phyloP scores from a whole-genome alignment of 1,140 invertebrate genomes.

The Caenorhabditis brenneri region DNA sequence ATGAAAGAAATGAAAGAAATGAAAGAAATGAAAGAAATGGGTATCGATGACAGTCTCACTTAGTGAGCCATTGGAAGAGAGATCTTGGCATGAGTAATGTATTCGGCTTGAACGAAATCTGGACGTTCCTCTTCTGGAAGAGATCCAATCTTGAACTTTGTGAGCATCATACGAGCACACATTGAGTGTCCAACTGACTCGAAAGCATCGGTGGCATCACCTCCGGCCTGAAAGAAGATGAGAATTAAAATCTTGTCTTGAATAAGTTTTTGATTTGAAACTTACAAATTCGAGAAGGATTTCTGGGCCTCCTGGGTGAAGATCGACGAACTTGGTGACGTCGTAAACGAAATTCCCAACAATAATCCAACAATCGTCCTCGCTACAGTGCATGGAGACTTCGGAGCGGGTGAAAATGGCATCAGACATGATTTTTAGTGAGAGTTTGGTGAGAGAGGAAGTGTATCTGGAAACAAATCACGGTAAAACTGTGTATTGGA shows the following conservation, averaged over 20 bases:
- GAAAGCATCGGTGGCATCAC: slow-evolving; percentile 55
- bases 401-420: slow-evolving; percentile 49
- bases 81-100: slow-evolving; percentile 49
- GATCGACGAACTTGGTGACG: slow-evolving; percentile 47
- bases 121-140: slow-evolving; percentile 43
- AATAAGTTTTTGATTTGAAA: background rate
- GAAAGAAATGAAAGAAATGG: background rate
- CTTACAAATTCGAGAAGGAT: slow-evolving; percentile 55
- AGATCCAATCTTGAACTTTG: slow-evolving; percentile 46
- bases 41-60: no score
- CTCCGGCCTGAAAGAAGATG: slow-evolving; percentile 44
- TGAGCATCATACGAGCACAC: slow-evolving; percentile 42
- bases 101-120: slow-evolving; percentile 19
- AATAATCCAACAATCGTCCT: slow-evolving; percentile 54
- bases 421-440: slow-evolving; percentile 15
- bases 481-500: background rate
- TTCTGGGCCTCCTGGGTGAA: slow-evolving; percentile 53
- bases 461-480: background rate
- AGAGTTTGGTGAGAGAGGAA: background rate
- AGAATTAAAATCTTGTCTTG: slow-evolving; percentile 19
- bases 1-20: background rate
- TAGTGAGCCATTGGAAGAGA: slow-evolving; percentile 40
- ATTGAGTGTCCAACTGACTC: slow-evolving; percentile 54
- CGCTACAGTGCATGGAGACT: slow-evolving; percentile 48
- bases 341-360: slow-evolving; percentile 53